Percentiles rank a stretch among this genome's conserved stretches.
phyloP scores from a whole-genome alignment of 2,113 vertebrate species.

The Dipodomys ordii region DNA sequence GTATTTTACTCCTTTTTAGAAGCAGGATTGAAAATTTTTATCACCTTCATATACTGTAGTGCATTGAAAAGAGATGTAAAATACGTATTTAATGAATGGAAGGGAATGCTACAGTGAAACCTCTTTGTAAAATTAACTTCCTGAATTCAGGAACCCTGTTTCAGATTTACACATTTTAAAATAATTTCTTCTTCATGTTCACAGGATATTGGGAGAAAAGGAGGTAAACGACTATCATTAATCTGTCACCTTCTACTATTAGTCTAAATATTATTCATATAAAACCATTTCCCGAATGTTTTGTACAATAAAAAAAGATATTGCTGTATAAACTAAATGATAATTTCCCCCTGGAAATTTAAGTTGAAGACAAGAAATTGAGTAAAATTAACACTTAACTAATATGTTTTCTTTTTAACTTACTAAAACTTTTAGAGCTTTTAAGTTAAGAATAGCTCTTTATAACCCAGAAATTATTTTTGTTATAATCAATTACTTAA shows the following conservation, averaged over 20 bases:
- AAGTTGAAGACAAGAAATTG: conserved; percentile 18
- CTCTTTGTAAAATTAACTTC: no score
- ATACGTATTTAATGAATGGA: not conserved
- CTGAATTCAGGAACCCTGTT: not conserved
- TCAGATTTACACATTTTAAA: conserved; percentile 48
- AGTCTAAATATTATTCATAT: conserved; percentile 27
- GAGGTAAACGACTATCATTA: not conserved
- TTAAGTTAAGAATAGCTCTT: not conserved
- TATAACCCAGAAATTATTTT: conserved; percentile 6
- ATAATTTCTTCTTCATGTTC: conserved; percentile 38
- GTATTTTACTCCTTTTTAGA: not conserved
- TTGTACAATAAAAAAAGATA: not conserved
- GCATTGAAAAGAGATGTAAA: conserved; percentile 18
- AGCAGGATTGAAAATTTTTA: not conserved
- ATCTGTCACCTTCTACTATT: not conserved
- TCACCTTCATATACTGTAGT: not conserved
- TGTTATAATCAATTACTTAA: not conserved
- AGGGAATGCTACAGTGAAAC: no score
- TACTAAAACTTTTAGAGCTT: conserved; percentile 46
- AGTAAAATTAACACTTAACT: conserved; percentile 67
- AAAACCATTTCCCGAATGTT: conserved; percentile 52
- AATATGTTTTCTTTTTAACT: conserved; percentile 64
- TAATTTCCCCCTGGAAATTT: conserved; percentile 43
- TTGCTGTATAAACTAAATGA: conserved; percentile 20
- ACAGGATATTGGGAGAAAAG: conserved; percentile 39